Evolutionary conservation across 2,113 vertebrate species (phyloP).

Genomic region (Alligator sinensis): DNA sequence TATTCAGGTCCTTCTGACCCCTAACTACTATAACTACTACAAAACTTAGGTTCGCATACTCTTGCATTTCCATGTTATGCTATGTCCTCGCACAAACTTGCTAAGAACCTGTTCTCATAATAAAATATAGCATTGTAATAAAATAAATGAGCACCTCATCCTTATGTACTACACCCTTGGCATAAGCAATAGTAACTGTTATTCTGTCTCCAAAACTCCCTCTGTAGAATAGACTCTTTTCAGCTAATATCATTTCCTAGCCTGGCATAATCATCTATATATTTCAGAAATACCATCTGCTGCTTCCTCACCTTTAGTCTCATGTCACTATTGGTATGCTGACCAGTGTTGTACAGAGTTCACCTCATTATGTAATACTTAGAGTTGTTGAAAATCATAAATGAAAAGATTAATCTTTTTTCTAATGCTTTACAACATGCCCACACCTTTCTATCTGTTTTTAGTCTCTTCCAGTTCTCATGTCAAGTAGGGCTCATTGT

Average conservation of each 20-base stretch:
- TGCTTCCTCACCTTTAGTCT: slow-evolving; percentile 61
- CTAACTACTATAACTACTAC: too few species aligned
- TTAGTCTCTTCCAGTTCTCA: slow-evolving; percentile 12
- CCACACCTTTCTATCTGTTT: slow-evolving; percentile 23
- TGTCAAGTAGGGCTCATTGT: neutral
- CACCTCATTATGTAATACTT: slow-evolving; percentile 43
- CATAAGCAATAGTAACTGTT: slow-evolving; percentile 36
- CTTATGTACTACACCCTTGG: slow-evolving; percentile 1
- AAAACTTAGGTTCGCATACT: neutral
- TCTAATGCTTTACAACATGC: slow-evolving; percentile 27
- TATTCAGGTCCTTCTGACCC: too few species aligned
- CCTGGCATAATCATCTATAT: slow-evolving; percentile 18
- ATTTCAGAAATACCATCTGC: slow-evolving; percentile 36
- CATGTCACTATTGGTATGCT: slow-evolving; percentile 33
- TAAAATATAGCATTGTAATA: neutral
- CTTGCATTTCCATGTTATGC: neutral
- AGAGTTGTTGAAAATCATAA: slow-evolving; percentile 39
- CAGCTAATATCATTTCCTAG: slow-evolving; percentile 38
- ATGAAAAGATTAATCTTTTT: slow-evolving; percentile 38
- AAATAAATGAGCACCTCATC: neutral
- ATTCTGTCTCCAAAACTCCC: slow-evolving; percentile 15
- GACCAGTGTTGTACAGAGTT: slow-evolving; percentile 46
- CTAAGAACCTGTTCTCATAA: neutral
- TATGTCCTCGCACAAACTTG: neutral
- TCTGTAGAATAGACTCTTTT: slow-evolving; percentile 30